These are phyloP conservation scores for Parambassis ranga DNA, from an alignment of 2,797 vertebrate genomes.

Conservation along the genomic window DNA sequence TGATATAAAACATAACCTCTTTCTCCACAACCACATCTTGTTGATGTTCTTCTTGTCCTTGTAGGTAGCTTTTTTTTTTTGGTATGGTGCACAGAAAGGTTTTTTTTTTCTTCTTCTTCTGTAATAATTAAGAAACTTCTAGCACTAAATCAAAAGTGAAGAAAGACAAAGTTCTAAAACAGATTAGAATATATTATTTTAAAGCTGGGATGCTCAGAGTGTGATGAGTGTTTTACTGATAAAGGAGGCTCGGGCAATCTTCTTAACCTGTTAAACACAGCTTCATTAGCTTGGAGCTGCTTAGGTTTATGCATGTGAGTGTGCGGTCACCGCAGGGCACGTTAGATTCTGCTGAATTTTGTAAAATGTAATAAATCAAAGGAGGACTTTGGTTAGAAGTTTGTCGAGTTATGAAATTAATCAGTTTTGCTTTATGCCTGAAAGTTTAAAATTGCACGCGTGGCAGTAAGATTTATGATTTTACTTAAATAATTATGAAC, in stretches of 20 bases:
- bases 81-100: neutral
- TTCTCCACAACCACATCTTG: neutral
- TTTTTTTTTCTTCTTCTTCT: conserved; percentile 20
- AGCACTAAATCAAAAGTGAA: conserved; percentile 1
- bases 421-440: neutral
- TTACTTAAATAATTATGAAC: too few relatives aligned
- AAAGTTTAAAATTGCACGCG: conserved; percentile 2
- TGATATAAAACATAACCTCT: conserved; percentile 9
- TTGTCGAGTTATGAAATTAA: too few relatives aligned
- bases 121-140: conserved; percentile 40
- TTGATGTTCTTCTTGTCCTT: neutral
- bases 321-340: conserved; percentile 13
- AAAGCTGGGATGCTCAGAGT: conserved; percentile 50
- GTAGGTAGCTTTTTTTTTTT: too few relatives aligned
- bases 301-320: conserved; percentile 3
- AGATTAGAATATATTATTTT: conserved; percentile 55
- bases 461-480: too few relatives aligned
- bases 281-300: conserved; percentile 39
- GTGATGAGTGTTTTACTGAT: conserved; percentile 55
- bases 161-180: conserved; percentile 29
- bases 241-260: conserved; percentile 48
- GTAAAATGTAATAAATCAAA: conserved; percentile 19
- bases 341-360: conserved; percentile 28
- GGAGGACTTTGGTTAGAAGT: neutral
- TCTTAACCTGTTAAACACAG: conserved; percentile 40